Evolutionary conservation across 2,113 vertebrate genomes (phyloP), one percentile per base, ranked within the genome.

Genomic region (Colistium nudipinnis): DNA sequence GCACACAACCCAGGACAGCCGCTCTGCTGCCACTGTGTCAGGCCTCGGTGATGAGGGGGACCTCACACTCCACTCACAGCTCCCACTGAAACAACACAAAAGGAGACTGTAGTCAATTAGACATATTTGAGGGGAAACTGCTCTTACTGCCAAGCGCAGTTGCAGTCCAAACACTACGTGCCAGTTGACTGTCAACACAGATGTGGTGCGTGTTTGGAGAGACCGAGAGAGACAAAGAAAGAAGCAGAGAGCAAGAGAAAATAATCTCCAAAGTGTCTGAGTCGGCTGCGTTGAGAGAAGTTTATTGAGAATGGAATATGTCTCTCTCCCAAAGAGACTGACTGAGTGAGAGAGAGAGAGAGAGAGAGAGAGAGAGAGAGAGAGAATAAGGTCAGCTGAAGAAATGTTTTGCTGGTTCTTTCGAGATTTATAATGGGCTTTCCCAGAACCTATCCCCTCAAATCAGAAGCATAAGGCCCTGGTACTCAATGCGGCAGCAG

Each of bases 151-250:
- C 85, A 83, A 77, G 24, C 52, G 28, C 57, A 39, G 65, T 85
- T 67, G 62, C 56, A 35, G 65, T 66, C 62, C 62, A 62, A 76
- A 72, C n/a, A 33, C 31, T 30, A 10, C 5, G 5, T 48, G 80
- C 84, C 84, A 85, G 62, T 36, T 70, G 74, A 81, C 74, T 82
- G 82, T 87, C 82, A 78, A 57, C 84, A 68, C 80, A 83, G 74
- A 85, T 88, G 78, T 82, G 80, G n/a, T 79, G 64, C 47, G 45
- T 81, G 73, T 83, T 74, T 68, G 65, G 65, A 77, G 36, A 71
- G 79, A 70, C 49, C 14, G 43, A 55, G 69, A 65, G 31, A 63
- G 64, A 76, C 62, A 74, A 71, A 78, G 41, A 63, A 48, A 55
- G 51, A 59, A 30, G 20, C 54, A 57, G 33, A 70, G 59, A 81